Base-by-base conservation (phyloP, 2,888 invertebrate genomes). In the Cyaniris semiargus region DNA sequence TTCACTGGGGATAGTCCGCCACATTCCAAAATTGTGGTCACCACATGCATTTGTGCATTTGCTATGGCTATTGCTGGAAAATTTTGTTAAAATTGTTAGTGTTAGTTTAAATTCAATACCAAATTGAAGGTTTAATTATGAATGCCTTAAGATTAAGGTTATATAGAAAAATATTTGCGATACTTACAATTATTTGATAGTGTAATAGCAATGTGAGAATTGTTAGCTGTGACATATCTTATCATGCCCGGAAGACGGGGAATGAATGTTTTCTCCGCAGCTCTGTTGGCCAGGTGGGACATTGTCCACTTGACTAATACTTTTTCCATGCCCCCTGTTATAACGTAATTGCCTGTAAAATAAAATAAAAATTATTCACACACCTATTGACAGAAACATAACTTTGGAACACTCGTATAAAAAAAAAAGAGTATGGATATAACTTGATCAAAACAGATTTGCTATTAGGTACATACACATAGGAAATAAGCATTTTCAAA, bases 181-280 rank as follows among this genome's bases (percentile, higher is more conserved):
- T 79, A 90, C 93, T 92, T 85, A 94, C 94, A 90, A 81, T 94
- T 94, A 78, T 94, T 94, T 2, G 91, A 87, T 27, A 94, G 83
- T 3, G 93, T 88, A 1, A 90, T 77, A 48, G 92, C 94, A 44
- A 94, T 84, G 81, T 93, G 87, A 10, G 86, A 84, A 78, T 86
- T 88, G 79, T 88, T 90, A 1, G 88, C 86, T 4, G 91, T 82
- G 18, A 94, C 88, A 78, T 85, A 90, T 80, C 89, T 85, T 15
- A 94, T 84, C 72, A 89, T 86, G 60, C 93, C 94, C 0, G 94
- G 94, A 1, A 94, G 81, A 6, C 94, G 89, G 1, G 94, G 93
- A 34, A 94, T 90, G 76, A 91, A 92, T 8, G 83, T 84, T 78
- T 89, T 92, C 74, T 93, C 91, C 78, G 87, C 87, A 0, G 87